Base-by-base conservation (phyloP, 1,140 invertebrate genomes). In the Varroa destructor region DNA sequence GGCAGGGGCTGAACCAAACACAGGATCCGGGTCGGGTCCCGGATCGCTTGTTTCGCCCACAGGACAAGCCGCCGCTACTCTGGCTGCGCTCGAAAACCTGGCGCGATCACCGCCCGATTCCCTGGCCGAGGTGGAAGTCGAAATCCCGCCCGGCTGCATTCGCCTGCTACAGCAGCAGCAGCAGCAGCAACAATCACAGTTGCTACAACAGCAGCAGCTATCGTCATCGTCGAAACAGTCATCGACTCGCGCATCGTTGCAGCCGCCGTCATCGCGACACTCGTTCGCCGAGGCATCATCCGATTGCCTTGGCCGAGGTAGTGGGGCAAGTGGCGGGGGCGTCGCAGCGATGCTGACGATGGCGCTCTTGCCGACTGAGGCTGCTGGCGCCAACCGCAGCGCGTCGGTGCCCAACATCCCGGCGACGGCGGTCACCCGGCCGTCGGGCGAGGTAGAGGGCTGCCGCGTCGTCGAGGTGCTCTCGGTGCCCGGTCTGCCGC, bases 381-480 rank as follows among this genome's bases (percentile, higher is more conserved):
- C 61, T 40, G 61, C 40, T 12, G 46, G 10, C 37, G 61, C 14
- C 40, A 67, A 67, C 61, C 61, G 61, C 40, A 67, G 61, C 46
- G 61, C 61, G 40, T 67, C 61, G 40, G 61, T 67, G 61, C 61
- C 61, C 10, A 67, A 67, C 37, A 67, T 67, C 40, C 61, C 61
- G 14, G 61, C 61, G 61, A 67, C 61, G 10, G 46, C 61, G 37
- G 61, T 67, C 1, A 67, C 61, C 37, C 61, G 61, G 61, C 61
- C 61, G 36, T 12, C 61, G 14, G 61, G 46, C 46, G 61, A 67
- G 12, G 61, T 43, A 12, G 61, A 46, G 12, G 40, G 40, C 61
- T 51, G 46, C 46, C 46, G 46, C 46, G 61, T 67, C 40, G 61
- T 37, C 61, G 61, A 67, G 46, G 61, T 67, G 61, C 61, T 67